A percentile compares a stretch with the other conserved stretches of the same genome.
phyloP scores from a whole-genome alignment of 2,888 invertebrate species.

The Amphimallon solstitiale region DNA sequence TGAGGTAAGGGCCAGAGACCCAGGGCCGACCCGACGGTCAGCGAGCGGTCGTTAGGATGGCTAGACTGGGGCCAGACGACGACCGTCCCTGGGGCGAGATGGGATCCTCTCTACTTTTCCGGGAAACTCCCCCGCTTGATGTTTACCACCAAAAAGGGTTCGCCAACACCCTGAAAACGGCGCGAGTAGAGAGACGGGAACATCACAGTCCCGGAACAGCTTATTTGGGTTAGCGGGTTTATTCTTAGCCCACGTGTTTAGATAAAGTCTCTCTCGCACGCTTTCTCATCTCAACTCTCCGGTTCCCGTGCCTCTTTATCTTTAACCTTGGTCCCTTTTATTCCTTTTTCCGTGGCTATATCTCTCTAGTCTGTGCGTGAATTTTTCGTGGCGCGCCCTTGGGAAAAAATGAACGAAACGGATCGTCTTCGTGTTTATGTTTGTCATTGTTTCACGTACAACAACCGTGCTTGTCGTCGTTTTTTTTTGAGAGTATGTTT shows the following conservation, averaged over 20 bases:
- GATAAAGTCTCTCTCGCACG: slow-evolving; percentile 26
- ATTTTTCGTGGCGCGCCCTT: slow-evolving; percentile 18
- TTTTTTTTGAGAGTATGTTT: no score
- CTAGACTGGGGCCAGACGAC: slow-evolving; percentile 59
- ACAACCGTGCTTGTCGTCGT: neutral
- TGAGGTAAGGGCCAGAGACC: slow-evolving; percentile 47
- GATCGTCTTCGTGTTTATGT: slow-evolving; percentile 17
- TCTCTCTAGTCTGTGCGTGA: neutral
- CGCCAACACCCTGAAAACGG: slow-evolving; percentile 29
- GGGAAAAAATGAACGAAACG: slow-evolving; percentile 11
- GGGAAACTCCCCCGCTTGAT: slow-evolving; percentile 52
- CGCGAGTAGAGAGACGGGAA: slow-evolving; percentile 22
- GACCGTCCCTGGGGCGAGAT: slow-evolving; percentile 49
- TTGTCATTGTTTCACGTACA: slow-evolving; percentile 20
- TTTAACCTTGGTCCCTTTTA: slow-evolving; percentile 22
- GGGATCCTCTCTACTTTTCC: slow-evolving; percentile 57
- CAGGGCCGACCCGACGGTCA: slow-evolving; percentile 45
- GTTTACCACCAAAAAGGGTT: slow-evolving; percentile 56
- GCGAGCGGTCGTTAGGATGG: slow-evolving; percentile 53
- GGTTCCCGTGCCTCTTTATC: neutral
- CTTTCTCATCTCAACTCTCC: slow-evolving; percentile 8
- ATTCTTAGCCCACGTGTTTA: slow-evolving; percentile 46
- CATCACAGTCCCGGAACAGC: slow-evolving; percentile 35
- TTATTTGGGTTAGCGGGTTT: slow-evolving; percentile 48
- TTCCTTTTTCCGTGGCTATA: slow-evolving; percentile 8